Evolutionary conservation across 2,113 vertebrate genomes (phyloP), one percentile per base, ranked within the genome.

Genomic region (Paraplagusia blochii): DNA sequence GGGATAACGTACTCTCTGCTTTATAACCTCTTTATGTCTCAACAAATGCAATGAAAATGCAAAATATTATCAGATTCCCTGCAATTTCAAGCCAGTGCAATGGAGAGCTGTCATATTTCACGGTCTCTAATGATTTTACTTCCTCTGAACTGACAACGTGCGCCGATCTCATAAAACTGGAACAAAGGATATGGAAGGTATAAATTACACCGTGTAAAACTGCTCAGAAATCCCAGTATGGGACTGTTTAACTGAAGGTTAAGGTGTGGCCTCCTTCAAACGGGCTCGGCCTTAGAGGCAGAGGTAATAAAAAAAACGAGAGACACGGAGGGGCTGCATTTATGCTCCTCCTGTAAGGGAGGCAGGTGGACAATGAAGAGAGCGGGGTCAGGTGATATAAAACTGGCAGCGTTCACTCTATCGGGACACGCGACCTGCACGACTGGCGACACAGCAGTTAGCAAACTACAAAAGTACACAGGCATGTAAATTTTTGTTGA

Each of bases 41-140:
- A 58, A 18, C 45, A 48, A 77, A 76, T 54, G 38, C 53, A 57
- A 77, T 58, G 34, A 53, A 11, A 72, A 70, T 48, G 47, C 14
- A 13, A 58, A 50, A 6, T 44, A 63, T 63, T 66, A 29, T 29
- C 22, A 29, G 6, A 29, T 9, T 17, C 51, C 17, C 44, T 45
- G 58, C 66, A 49, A 53, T 72, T 79, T 53, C 66, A 35, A 34
- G n/a, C 38, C 52, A 34, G 33, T 58, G 53, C 47, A 66, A 69
- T 60, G 72, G 57, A 62, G 45, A 67, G 42, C 36, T 52, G 52
- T 65, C 64, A 74, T 79, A 77, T 79, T 72, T 79, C 63, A 78
- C 38, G 65, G 63, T 42, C 58, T 65, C 55, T 63, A 57, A 70
- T 70, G 43, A 73, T 73, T 75, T 56, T 56, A 57, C 66, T 57